These are phyloP conservation scores for Solenopsis invicta DNA, from an alignment of 1,140 invertebrate genomes.

Conservation along the genomic window DNA sequence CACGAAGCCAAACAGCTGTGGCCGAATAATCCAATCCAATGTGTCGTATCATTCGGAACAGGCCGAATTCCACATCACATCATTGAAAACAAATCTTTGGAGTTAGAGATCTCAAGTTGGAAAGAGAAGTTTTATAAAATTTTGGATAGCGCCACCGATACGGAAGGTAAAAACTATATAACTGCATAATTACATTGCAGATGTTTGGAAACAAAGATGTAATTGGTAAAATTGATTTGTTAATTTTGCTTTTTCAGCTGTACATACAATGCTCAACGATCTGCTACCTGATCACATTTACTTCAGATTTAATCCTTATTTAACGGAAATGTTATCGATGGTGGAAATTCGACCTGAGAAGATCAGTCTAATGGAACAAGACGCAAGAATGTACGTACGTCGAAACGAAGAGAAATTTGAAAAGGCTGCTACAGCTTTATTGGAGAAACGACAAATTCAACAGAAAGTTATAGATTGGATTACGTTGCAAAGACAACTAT, in stretches of 20 bases:
- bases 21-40: slow-evolving; percentile 93
- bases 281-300: slow-evolving; percentile 93
- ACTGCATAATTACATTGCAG: not conserved
- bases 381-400: slow-evolving; percentile 92
- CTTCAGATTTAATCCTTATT: slow-evolving; percentile 96
- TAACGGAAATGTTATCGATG: slow-evolving; percentile 93
- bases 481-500: slow-evolving; percentile 79
- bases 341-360: slow-evolving; percentile 93
- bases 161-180: slow-evolving; percentile 89
- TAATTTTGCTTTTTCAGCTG: slow-evolving; percentile 86
- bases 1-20: slow-evolving; percentile 95
- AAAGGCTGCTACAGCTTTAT: slow-evolving; percentile 87
- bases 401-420: slow-evolving; percentile 93
- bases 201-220: not conserved
- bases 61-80: slow-evolving; percentile 88
- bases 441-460: slow-evolving; percentile 81
- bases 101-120: slow-evolving; percentile 88
- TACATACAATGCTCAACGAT: slow-evolving; percentile 94
- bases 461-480: slow-evolving; percentile 87
- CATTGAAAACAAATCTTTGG: slow-evolving; percentile 77
- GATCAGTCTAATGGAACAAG: slow-evolving; percentile 88
- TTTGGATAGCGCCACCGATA: slow-evolving; percentile 96
- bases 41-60: slow-evolving; percentile 96
- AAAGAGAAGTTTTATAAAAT: slow-evolving; percentile 94
- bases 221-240: slow-evolving; percentile 34